Evolutionary conservation across 2,888 invertebrate genomes (phyloP).

Genomic region (Amiota communis): DNA sequence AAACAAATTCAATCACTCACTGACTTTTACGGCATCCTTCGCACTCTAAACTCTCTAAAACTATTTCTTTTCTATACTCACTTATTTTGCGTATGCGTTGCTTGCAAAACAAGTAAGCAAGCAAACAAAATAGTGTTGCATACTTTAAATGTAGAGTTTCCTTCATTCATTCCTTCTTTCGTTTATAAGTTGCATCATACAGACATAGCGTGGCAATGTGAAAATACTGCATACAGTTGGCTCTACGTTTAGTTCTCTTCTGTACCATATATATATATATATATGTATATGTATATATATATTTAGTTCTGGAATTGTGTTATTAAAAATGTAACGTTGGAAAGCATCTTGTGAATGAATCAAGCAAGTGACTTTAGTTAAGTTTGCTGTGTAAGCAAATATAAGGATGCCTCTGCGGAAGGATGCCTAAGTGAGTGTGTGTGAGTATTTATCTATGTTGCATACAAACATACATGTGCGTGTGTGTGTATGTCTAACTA

Average conservation of each 20-base stretch:
- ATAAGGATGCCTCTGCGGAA: not conserved
- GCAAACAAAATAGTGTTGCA: constrained; percentile 15
- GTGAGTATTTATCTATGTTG: not conserved
- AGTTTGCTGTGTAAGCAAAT: no score
- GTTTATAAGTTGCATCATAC: no score
- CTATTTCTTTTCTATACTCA: not conserved
- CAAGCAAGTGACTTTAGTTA: no score
- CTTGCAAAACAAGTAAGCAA: not conserved
- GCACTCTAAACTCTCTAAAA: not conserved
- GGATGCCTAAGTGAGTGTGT: not conserved
- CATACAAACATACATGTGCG: not conserved
- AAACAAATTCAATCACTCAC: constrained; percentile 14
- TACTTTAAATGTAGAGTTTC: not conserved
- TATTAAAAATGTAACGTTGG: constrained; percentile 50
- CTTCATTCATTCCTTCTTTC: no score
- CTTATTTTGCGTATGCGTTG: not conserved
- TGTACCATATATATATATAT: no score
- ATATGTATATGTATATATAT: not conserved
- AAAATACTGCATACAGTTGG: no score
- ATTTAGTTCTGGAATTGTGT: constrained; percentile 47
- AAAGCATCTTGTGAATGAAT: no score
- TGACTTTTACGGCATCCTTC: not conserved
- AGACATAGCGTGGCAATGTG: no score
- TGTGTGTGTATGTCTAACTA: constrained; percentile 13
- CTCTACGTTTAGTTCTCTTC: no score